A percentile compares a stretch with the other conserved stretches of the same genome.
These are phyloP conservation scores for Galaxias olidus DNA, from an alignment of 2,797 vertebrate genomes.

Conservation along the genomic window DNA sequence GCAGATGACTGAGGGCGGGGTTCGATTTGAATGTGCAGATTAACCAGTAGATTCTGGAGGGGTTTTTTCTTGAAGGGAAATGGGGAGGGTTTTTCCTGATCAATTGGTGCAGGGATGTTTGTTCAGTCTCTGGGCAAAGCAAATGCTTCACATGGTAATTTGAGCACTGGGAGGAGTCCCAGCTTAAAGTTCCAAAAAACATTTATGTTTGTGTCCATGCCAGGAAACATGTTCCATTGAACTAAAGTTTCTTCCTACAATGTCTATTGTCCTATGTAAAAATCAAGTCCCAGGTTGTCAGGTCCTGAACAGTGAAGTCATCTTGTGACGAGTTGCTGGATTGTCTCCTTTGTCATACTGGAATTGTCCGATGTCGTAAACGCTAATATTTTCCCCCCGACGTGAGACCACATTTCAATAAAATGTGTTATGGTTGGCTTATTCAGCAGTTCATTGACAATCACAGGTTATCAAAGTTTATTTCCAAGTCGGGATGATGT, in stretches of 20 bases:
- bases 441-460: no score
- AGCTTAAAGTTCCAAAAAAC: conserved; percentile 4
- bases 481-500: no score
- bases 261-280: conserved; percentile 20
- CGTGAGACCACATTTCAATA: background rate
- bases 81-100: conserved; percentile 47
- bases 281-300: background rate
- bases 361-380: background rate
- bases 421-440: no score
- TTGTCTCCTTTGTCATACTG: no score
- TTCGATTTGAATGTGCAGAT: conserved; percentile 76
- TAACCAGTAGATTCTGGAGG: conserved; percentile 67
- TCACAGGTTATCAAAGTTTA: no score
- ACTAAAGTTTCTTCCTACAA: background rate
- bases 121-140: conserved; percentile 50
- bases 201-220: conserved; percentile 36
- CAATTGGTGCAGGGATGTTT: conserved; percentile 46
- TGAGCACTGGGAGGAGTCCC: conserved; percentile 10
- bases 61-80: conserved; percentile 60
- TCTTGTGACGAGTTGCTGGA: no score
- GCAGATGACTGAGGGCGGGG: conserved; percentile 80
- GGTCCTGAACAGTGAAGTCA: no score
- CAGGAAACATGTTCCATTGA: conserved; percentile 3
- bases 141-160: conserved; percentile 1
- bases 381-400: background rate